Evolutionary conservation across 2,797 vertebrate genomes (phyloP).

Genomic region (Onychomys arenicola): DNA sequence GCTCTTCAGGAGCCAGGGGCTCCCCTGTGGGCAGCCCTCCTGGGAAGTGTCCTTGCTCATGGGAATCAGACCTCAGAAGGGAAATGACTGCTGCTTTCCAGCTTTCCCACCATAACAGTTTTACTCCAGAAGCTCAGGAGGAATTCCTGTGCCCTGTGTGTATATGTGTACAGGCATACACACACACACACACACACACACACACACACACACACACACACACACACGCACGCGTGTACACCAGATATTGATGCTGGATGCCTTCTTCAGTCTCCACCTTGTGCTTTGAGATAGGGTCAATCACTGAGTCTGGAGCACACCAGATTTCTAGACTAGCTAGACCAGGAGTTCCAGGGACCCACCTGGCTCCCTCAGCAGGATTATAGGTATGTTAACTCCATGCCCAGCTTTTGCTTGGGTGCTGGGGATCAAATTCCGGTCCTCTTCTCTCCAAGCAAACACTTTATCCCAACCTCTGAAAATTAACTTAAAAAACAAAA

Average conservation of each 20-base stretch:
- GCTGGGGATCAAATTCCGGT: not conserved
- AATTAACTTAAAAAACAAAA: not conserved
- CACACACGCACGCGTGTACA: too few relatives aligned
- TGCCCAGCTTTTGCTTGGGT: not conserved
- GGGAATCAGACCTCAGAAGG: not conserved
- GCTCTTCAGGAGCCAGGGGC: not conserved
- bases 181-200: not conserved
- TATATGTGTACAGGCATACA: fast-evolving
- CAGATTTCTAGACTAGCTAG: not conserved
- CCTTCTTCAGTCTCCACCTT: not conserved
- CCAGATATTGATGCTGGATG: not conserved
- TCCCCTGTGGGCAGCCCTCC: not conserved
- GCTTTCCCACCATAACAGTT: not conserved
- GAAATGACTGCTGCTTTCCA: not conserved
- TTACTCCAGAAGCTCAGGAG: not conserved
- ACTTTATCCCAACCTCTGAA: not conserved
- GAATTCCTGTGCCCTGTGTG: not conserved
- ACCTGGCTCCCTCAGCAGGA: not conserved
- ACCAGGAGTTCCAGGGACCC: not conserved
- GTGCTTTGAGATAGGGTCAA: not conserved
- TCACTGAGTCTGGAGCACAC: not conserved
- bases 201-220: too few relatives aligned
- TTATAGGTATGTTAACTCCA: not conserved
- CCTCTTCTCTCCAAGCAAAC: not conserved
- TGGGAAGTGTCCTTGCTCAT: not conserved